These are phyloP conservation scores for Pyxicephalus adspersus DNA, from an alignment of 2,113 vertebrate species.

Conservation along the genomic window DNA sequence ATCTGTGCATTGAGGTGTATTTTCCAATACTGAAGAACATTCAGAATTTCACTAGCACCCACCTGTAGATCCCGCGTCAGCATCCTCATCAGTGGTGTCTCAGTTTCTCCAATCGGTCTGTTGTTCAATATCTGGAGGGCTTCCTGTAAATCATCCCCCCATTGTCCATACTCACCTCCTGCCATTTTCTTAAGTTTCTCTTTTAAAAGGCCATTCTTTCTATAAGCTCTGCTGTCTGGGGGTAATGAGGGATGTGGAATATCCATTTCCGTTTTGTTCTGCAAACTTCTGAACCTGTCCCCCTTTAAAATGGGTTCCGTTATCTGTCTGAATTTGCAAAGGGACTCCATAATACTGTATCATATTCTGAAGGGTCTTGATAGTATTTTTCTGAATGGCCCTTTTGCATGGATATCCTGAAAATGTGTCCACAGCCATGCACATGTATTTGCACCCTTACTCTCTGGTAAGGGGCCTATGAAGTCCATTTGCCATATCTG, in stretches of 20 bases:
- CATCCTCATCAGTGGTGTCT: no score
- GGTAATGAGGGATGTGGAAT: neutral
- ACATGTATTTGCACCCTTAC: neutral
- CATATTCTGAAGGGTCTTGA: neutral
- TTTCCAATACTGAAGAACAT: no score
- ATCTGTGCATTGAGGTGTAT: no score
- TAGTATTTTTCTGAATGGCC: neutral
- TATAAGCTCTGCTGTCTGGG: no score
- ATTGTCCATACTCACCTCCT: no score
- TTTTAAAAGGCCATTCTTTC: no score
- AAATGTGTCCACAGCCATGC: neutral
- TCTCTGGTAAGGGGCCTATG: neutral
- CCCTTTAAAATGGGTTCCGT: neutral
- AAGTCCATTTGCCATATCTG: neutral
- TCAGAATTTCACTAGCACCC: no score
- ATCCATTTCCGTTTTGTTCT: neutral
- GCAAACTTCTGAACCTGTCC: neutral
- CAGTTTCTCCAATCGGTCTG: no score
- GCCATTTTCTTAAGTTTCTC: no score
- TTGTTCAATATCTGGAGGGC: no score
- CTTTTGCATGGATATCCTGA: neutral
- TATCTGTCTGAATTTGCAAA: neutral
- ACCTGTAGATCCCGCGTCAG: no score
- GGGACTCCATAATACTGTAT: neutral
- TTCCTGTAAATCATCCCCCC: no score